Conservation (phyloP, 2,797 vertebrate species). For the Tadarida brasiliensis region DNA sequence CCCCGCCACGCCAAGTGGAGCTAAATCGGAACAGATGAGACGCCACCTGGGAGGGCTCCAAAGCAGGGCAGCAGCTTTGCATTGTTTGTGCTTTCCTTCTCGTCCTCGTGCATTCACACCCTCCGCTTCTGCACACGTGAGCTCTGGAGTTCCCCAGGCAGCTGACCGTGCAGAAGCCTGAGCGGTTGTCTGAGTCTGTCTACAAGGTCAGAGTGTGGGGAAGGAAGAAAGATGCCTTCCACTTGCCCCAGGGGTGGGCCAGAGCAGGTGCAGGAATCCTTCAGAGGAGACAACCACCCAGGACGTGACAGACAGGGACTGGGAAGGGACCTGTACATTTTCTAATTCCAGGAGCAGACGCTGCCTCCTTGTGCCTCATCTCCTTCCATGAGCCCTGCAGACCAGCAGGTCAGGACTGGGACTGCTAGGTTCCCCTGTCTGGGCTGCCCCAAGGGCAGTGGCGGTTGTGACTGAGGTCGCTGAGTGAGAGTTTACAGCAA, state of each 20-base stretch:
- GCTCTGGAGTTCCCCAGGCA: not conserved
- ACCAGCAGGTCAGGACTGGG: not conserved
- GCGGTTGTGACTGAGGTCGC: constrained; percentile 77
- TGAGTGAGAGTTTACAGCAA: constrained; percentile 76
- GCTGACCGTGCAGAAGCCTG: not conserved
- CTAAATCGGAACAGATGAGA: accelerated
- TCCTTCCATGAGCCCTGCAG: not conserved
- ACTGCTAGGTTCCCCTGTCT: not conserved
- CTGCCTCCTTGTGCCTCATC: not conserved
- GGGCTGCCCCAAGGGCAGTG: not conserved
- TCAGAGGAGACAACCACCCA: not conserved
- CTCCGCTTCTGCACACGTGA: not conserved
- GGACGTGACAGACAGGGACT: not conserved
- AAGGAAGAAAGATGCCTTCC: not conserved
- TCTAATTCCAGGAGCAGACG: not conserved
- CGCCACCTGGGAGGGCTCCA: accelerated
- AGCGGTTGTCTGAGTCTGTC: not conserved
- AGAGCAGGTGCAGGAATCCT: not conserved
- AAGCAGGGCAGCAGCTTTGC: not conserved
- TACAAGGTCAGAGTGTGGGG: not conserved
- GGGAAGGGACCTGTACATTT: accelerated
- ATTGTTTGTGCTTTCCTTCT: accelerated
- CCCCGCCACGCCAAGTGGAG: accelerated
- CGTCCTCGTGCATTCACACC: accelerated
- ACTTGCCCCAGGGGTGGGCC: not conserved